Base-by-base conservation (phyloP, 1,140 invertebrate species). In the Mesaphorura yosii region DNA sequence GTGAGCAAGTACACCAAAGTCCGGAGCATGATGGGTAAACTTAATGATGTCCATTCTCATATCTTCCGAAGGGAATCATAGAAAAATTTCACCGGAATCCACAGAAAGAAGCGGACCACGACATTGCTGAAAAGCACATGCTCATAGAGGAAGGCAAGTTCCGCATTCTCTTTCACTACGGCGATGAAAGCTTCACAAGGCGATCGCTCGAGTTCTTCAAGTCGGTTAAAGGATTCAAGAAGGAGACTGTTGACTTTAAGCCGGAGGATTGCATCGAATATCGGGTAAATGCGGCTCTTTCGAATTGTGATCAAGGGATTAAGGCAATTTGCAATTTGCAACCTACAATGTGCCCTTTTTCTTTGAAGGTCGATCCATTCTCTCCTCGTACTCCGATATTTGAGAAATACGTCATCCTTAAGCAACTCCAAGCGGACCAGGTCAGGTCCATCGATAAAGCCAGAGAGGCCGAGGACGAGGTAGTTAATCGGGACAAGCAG, bases 1-100 rank as follows among this genome's bases (percentile, higher is more conserved):
- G 57, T 59, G 31, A 52, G 41, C 23, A 70, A 46, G 69, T 70
- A 12, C 62, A 50, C 20, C 52, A 65, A 26, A 64, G 63, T 49
- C 67, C 68, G n/a, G n/a, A n/a, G n/a, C n/a, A n/a, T n/a, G n/a
- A n/a, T n/a, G n/a, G n/a, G n/a, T n/a, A n/a, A n/a, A n/a, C n/a
- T n/a, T n/a, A n/a, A n/a, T 48, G 65, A 14, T 12, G n/a, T 46
- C 19, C 29, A 22, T 25, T 46, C 45, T 19, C 7, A 39, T 47
- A 23, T 47, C 20, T 2, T 47, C 27, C 51, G 7, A 23, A 54
- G 57, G 72, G 69, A 68, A 73, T 83, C 2, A 64, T 68, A 2
- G 81, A 85, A 66, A 76, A 76, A 17, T 84, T 75, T 65, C 60
- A 74, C 15, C 73, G 79, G 23, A 75, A 83, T 54, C 58, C 69